A percentile compares a stretch with the other conserved stretches of the same genome.
Evolutionary conservation across 2,888 invertebrate genomes (phyloP).

Genomic region (Oasisia sp.): DNA sequence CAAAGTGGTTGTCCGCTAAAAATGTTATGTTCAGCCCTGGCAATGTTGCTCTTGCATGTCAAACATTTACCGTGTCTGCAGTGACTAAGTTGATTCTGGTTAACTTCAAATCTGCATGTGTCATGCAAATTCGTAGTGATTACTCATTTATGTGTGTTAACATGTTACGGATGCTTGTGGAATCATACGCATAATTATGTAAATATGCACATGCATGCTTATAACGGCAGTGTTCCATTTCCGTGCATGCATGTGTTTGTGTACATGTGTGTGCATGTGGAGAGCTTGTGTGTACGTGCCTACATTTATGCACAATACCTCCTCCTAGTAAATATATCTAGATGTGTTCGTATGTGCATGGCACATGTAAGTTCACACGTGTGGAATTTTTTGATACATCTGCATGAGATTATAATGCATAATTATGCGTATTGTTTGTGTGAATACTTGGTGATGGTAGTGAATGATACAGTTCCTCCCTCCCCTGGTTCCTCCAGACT

Average conservation of each 20-base stretch:
- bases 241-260: not conserved
- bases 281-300: not conserved
- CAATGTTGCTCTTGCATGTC: not conserved
- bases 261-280: not conserved
- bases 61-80: constrained; percentile 4
- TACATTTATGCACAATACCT: not conserved
- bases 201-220: not conserved
- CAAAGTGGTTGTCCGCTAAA: not conserved
- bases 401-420: not conserved
- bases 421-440: not conserved
- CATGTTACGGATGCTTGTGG: not conserved
- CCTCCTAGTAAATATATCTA: not conserved
- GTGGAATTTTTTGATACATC: not conserved
- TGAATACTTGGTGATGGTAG: not conserved
- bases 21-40: not conserved
- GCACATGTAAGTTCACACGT: not conserved
- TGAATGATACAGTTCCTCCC: not conserved
- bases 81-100: not conserved
- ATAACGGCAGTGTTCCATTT: too few relatives aligned
- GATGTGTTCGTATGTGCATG: not conserved
- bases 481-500: not conserved
- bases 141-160: not conserved
- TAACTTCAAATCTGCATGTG: not conserved
- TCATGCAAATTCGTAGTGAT: not conserved
- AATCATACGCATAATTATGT: constrained; percentile 6